Evolutionary conservation across 2,113 vertebrate species (phyloP).

Genomic region (Corythoichthys intestinalis): DNA sequence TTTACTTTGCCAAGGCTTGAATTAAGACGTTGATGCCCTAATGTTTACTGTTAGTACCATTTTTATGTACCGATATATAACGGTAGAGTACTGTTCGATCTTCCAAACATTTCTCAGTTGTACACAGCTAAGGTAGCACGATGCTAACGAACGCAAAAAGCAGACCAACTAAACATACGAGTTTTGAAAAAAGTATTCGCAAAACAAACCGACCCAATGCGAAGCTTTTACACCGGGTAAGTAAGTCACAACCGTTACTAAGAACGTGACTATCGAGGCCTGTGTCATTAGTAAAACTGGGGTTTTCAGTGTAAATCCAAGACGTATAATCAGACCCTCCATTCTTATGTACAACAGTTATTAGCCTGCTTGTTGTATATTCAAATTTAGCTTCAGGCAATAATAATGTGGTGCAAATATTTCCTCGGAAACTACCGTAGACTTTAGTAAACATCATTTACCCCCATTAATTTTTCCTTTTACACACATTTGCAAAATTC

Average conservation of each 20-base stretch:
- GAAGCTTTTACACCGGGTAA: background rate
- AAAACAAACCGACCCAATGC: background rate
- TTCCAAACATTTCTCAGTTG: conserved; percentile 21
- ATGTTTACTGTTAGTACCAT: background rate
- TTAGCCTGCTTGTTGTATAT: background rate
- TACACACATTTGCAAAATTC: too few relatives aligned
- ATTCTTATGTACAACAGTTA: background rate
- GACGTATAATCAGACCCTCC: too few relatives aligned
- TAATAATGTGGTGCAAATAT: too few relatives aligned
- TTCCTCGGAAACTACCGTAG: too few relatives aligned
- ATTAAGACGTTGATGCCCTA: background rate
- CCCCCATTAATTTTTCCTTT: too few relatives aligned
- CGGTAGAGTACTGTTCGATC: background rate
- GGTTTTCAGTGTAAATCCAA: background rate
- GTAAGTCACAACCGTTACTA: background rate
- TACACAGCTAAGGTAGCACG: conserved; percentile 18
- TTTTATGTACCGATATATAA: background rate
- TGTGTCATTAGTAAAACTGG: background rate
- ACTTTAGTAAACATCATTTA: too few relatives aligned
- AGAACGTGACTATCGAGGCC: background rate
- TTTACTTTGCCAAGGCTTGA: background rate
- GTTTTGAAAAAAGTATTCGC: background rate
- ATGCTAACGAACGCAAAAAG: conserved; percentile 8
- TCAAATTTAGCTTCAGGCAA: background rate
- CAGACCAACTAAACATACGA: background rate